Evolutionary conservation across 2,888 invertebrate genomes (phyloP), one percentile per base, ranked within the genome.

Genomic region (Drosophila neutralis): DNA sequence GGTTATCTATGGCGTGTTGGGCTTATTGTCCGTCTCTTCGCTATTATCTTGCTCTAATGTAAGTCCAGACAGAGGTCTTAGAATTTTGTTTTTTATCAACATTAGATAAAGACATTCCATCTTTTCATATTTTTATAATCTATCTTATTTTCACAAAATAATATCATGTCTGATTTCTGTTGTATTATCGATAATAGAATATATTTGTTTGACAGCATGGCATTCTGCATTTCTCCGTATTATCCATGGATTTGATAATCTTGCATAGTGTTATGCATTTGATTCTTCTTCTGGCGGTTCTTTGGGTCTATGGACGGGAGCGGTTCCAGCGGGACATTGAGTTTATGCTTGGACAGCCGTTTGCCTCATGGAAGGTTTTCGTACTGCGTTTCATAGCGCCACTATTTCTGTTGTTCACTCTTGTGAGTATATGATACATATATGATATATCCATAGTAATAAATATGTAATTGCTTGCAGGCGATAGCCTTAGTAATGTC

Each of bases 251-350:
- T 59, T 64, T 83, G 0, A 64, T 90, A 1, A 62, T 91, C 10
- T 82, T 78, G 0, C 90, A 92, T 62, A 83, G 84, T 29, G 4
- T 87, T 5, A 71, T 92, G 15, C 92, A 92, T 40, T 66, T 96
- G 7, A 94, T 97, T 64, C 97, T 98, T 92, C 94, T 97, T n/a
- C 92, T 96, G 53, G 96, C 97, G 4, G 95, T 98, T 1, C 95
- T 96, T 1, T 98, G 97, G 96, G 95, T 96, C 36, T 98, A 98
- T 88, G 98, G 98, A 80, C 93, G 95, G 2, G 91, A 94, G 8
- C 94, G 94, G 60, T 94, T 96, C 65, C 94, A 94, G 48, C 92
- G 94, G 18, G 97, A 97, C 87, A 93, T 96, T 1, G 94, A 95
- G 81, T 96, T 96, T 91, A 96, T 97, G 96, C 95, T 96, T 95